Evolutionary conservation across 2,113 vertebrate genomes (phyloP).

Genomic region (Melanerpes formicivorus): DNA sequence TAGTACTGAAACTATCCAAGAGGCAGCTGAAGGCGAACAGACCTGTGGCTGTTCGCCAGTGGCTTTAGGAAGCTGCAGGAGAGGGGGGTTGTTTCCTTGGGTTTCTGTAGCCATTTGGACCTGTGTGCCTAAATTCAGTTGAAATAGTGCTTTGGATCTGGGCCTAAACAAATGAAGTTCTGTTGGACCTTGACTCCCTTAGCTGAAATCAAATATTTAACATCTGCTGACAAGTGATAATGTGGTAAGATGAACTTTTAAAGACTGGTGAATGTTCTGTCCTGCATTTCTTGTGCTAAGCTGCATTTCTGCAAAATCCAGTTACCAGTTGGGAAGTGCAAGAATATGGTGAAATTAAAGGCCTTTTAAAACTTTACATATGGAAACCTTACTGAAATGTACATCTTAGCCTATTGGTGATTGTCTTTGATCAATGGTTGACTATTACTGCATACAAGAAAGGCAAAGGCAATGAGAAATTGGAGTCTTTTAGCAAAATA

Average conservation of each 20-base stretch:
- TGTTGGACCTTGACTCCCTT: constrained; percentile 29
- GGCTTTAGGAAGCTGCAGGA: neutral
- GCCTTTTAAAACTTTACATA: neutral
- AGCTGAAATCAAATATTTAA: constrained; percentile 48
- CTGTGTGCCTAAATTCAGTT: neutral
- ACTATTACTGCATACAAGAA: neutral
- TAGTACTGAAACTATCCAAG: neutral
- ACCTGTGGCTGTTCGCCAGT: neutral
- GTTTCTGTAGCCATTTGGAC: neutral
- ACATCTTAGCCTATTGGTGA: neutral
- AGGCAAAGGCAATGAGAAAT: neutral
- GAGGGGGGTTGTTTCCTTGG: neutral
- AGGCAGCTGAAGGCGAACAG: neutral
- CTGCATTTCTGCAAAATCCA: neutral
- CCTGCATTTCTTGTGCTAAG: neutral
- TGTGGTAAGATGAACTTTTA: neutral
- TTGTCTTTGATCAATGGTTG: neutral
- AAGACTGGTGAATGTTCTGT: neutral
- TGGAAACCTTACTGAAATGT: neutral
- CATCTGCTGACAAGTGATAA: neutral
- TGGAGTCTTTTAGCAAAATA: neutral
- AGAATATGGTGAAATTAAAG: neutral
- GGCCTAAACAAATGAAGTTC: constrained; percentile 5
- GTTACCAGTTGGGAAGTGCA: neutral
- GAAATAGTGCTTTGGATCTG: constrained; percentile 5